Percentiles rank a stretch among this genome's conserved stretches.
phyloP scores from a whole-genome alignment of 2,888 invertebrate genomes.

The Apoda limacodes region DNA sequence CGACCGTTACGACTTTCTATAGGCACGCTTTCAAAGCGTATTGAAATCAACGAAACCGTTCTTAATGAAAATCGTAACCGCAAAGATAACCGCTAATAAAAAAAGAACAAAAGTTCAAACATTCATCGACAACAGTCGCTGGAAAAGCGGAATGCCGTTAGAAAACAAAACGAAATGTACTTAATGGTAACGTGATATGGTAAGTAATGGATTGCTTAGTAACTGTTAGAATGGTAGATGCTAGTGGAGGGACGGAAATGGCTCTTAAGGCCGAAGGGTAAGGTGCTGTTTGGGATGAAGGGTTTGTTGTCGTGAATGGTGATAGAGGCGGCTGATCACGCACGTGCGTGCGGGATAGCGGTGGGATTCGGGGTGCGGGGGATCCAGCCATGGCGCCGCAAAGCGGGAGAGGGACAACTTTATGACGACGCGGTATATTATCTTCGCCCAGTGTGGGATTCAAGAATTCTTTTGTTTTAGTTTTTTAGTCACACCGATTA shows the following conservation, averaged over 20 bases:
- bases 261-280: constrained; percentile 37
- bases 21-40: constrained; percentile 19
- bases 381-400: constrained; percentile 49
- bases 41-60: constrained; percentile 26
- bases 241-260: too few relatives aligned
- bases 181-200: constrained; percentile 51
- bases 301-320: constrained; percentile 27
- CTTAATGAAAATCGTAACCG: constrained; percentile 43
- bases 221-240: constrained; percentile 19
- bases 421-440: constrained; percentile 60
- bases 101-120: constrained; percentile 64
- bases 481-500: constrained; percentile 54
- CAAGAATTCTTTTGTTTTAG: constrained; percentile 56
- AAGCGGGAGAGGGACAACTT: constrained; percentile 60
- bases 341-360: constrained; percentile 51
- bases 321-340: constrained; percentile 44
- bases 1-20: constrained; percentile 23
- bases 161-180: constrained; percentile 45
- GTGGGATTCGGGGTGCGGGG: constrained; percentile 26
- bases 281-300: constrained; percentile 34
- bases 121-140: constrained; percentile 49
- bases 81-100: constrained; percentile 56
- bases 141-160: constrained; percentile 39
- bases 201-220: constrained; percentile 43
- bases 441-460: constrained; percentile 60